Base-by-base conservation (phyloP, 2,797 vertebrate genomes). In the Delichon dasypus region DNA sequence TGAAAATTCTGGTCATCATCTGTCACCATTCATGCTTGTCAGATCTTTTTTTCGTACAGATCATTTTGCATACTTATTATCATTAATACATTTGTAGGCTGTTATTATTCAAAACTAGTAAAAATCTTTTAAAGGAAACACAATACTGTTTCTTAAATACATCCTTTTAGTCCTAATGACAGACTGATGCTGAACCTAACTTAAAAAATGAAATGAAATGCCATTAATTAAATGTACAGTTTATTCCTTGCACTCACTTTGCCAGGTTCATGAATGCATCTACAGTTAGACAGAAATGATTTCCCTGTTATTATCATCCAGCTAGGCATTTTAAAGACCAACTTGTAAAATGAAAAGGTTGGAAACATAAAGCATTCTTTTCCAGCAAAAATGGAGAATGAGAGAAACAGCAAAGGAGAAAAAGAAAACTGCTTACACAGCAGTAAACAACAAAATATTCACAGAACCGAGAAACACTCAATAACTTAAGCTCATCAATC, bases 1-100 rank as follows among this genome's bases (percentile, higher is more conserved):
- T 96, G 89, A 97, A 96, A 97, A 96, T 96, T 96, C 96, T 66
- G 34, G 86, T 95, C 93, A 96, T 96, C 96, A 95, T 93, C 94
- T 97, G 86, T 96, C 95, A 96, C 92, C 67, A 92, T 89, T 97
- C 97, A 97, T 95, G 97, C 96, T 96, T 95, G 58, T 97, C 96
- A 97, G 51, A 71, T 72, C 73, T 81, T 76, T 93, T 90, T 78
- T 80, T 72, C 68, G 38, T 58, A 84, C 65, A 94, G 85, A 96
- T 96, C 70, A 97, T 95, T 98, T 97, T 96, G 76, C 90, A 94
- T 87, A 86, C 61, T 98, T 65, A 29, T 98, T 97, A 98, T 84
- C 88, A 89, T 93, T 93, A 91, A 93, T 92, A 77, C 36, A 54
- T 93, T 94, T 95, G 51, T 92, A 96, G 70, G 78, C 70, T 95